Base-by-base conservation (phyloP, 2,797 vertebrate species). In the Falco novaeseelandiae region DNA sequence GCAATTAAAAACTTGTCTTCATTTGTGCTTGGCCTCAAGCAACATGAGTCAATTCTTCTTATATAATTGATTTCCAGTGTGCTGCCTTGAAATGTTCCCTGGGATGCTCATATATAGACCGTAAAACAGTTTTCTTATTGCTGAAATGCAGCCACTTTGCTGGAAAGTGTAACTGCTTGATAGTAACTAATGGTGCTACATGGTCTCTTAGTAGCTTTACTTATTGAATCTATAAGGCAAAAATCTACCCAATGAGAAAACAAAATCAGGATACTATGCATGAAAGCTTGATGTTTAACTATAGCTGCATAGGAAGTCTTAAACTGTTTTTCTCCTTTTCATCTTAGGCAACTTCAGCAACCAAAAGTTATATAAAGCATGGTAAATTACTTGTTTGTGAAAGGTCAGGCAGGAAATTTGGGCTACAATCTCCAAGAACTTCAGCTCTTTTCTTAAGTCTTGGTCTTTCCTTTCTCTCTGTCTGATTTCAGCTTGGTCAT, bases 1-100 rank as follows among this genome's bases (percentile, higher is more conserved):
- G 42, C 67, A 88, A 95, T 90, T 92, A 93, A 83, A 91, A 93
- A 20, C 49, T 91, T 78, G 26, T 80, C n/a, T 82, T 76, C 36
- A 49, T 85, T 94, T 92, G 18, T 62, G 26, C 34, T 91, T 82
- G 12, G 34, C 84, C 79, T 69, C 67, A 70, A 82, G 46, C 52
- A 92, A 48, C n/a, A 74, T 8, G 6, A 63, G 18, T 74, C 19
- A 77, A 5, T 77, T 80, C 16, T 89, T 87, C 69, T 73, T 42
- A 42, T 65, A 17, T 54, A 87, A 67, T 48, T 71, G 49, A 82
- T 96, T 93, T 93, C 82, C 79, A 70, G 42, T 40, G 59, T 32
- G 10, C 29, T 89, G 18, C 21, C 46, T 89, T 91, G 42, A 91
- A 83, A 58, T 44, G 29, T 49, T 95, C 59, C 54, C 44, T 84